Conservation (phyloP, 2,888 invertebrate species). For the Tetramorium bicarinatum region DNA sequence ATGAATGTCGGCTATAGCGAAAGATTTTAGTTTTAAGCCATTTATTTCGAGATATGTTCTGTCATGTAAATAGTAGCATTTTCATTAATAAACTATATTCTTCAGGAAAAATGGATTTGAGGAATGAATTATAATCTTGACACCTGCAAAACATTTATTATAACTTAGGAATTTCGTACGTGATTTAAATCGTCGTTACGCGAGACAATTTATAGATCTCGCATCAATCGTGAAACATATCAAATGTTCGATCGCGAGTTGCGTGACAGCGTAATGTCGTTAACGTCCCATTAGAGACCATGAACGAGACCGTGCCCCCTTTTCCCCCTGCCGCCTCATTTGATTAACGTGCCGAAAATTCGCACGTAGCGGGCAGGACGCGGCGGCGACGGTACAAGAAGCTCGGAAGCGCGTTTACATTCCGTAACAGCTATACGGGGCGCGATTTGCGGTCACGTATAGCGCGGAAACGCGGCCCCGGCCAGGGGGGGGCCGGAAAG, state of each 20-base stretch:
- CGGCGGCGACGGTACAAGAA: not conserved
- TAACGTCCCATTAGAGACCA: not conserved
- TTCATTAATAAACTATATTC: not conserved
- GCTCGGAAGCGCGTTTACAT: constrained; percentile 29
- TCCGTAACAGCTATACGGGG: constrained; percentile 24
- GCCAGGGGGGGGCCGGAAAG: constrained; percentile 77
- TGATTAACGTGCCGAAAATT: constrained; percentile 33
- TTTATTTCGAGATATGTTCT: not conserved
- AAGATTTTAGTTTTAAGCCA: no score
- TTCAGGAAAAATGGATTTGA: not conserved
- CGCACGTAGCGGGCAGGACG: constrained; percentile 16
- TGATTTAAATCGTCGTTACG: not conserved
- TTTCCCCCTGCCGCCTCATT: no score
- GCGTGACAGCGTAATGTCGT: not conserved
- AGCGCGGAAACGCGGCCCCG: not conserved
- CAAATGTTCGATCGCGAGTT: not conserved
- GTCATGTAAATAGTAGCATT: not conserved
- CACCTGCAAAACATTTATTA: not conserved
- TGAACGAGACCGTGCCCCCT: not conserved
- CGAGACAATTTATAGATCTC: not conserved
- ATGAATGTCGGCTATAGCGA: not conserved
- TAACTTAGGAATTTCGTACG: not conserved
- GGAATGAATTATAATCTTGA: not conserved
- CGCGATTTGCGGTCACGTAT: constrained; percentile 41
- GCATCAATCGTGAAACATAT: not conserved